phyloP scores from a whole-genome alignment of 2,888 invertebrate genomes.

The Spisula solida region DNA sequence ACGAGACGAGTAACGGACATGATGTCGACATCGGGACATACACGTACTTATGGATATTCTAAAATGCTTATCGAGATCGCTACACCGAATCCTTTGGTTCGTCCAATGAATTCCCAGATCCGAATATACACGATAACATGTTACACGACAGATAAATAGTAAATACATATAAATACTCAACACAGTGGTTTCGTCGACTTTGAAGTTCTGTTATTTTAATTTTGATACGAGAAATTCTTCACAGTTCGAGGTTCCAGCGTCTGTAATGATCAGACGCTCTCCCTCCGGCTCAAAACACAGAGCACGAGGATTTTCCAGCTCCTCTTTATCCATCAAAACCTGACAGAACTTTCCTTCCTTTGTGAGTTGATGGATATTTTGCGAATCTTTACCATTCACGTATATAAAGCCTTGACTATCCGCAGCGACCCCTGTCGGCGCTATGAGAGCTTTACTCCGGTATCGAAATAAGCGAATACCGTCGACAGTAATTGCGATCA shows the following conservation, averaged over 20 bases:
- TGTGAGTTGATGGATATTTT: constrained; percentile 65
- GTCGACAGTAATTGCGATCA: constrained; percentile 53
- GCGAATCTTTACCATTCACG: constrained; percentile 68
- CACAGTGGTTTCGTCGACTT: background rate
- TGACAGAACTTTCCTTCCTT: constrained; percentile 56
- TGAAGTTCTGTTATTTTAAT: constrained; percentile 35
- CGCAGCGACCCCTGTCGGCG: constrained; percentile 58
- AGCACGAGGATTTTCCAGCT: constrained; percentile 54
- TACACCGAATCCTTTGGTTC: background rate
- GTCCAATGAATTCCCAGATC: background rate
- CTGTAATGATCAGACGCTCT: constrained; percentile 61
- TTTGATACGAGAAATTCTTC: constrained; percentile 62
- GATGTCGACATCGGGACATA: no score
- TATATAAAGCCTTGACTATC: constrained; percentile 68
- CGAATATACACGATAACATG: background rate
- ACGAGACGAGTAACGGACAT: no score
- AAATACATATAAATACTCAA: background rate
- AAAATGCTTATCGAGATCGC: no score
- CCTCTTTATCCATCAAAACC: constrained; percentile 50
- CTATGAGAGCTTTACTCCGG: constrained; percentile 51
- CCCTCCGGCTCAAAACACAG: constrained; percentile 64
- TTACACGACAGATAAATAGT: background rate
- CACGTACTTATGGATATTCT: no score
- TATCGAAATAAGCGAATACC: constrained; percentile 63
- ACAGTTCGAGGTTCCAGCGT: constrained; percentile 40